Evolutionary conservation across 1,140 invertebrate genomes (phyloP), one percentile per base, ranked within the genome.

Genomic region (Steinernema khuongi): DNA sequence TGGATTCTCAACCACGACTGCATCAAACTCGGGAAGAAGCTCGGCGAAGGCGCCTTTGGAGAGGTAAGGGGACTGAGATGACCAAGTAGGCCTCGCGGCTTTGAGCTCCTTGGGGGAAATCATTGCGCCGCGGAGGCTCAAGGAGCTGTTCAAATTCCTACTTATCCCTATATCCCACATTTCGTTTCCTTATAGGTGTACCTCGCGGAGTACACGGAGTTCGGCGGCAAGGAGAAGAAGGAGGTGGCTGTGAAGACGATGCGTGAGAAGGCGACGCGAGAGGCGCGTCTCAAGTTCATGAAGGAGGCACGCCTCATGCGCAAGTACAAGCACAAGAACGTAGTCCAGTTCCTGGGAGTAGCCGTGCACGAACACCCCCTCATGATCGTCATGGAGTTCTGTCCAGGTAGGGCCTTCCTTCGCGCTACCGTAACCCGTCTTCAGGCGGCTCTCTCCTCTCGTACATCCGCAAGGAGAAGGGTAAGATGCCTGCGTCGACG

Each of bases 291-390:
- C 30, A 79, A 78, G 29, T 77, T 77, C 67, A 76, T 77, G 76
- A 77, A 77, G 41, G 76, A 77, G 29, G 76, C 76, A 1, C 44
- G 76, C 26, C 29, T 77, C 33, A 77, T 77, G 73, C 67, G 70
- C 22, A 74, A 70, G 43, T 72, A 71, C 60, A 50, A 67, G 71
- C 86, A 87, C 69, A 83, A 84, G 0, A 86, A 87, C 73, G 86
- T 87, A 50, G 86, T 87, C 4, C 81, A 83, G 17, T 82, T 87
- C 4, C 76, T 87, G 29, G 87, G 86, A 17, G 85, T 86, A 67
- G 86, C 86, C 77, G 85, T 85, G 0, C 73, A 79, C 32, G 89
- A 91, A 72, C 70, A 79, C 50, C 75, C 75, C 17, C 30, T 78
- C 44, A 75, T 79, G 72, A 69, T 79, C 32, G 76, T 74, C 11